These are phyloP conservation scores for Trachurus trachurus DNA, from an alignment of 2,797 vertebrate genomes.

Conservation along the genomic window DNA sequence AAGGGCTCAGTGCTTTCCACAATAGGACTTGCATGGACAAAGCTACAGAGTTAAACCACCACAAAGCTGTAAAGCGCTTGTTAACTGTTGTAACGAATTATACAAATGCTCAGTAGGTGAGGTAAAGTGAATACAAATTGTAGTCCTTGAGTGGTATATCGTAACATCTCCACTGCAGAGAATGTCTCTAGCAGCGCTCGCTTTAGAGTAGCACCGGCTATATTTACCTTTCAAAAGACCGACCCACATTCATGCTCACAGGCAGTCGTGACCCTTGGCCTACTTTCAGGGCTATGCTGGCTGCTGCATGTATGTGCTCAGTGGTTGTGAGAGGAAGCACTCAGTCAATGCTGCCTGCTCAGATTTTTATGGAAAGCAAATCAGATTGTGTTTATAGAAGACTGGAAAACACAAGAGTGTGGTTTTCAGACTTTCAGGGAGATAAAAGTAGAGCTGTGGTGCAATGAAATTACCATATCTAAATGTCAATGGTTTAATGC, in stretches of 20 bases:
- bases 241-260: slow-evolving; percentile 73
- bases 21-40: slow-evolving; percentile 11
- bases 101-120: not conserved
- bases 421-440: not conserved
- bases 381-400: slow-evolving; percentile 13
- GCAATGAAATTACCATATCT: slow-evolving; percentile 37
- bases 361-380: slow-evolving; percentile 18
- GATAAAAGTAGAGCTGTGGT: not conserved
- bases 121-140: slow-evolving; percentile 21
- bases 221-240: slow-evolving; percentile 77
- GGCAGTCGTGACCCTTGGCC: slow-evolving; percentile 81
- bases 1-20: slow-evolving; percentile 15
- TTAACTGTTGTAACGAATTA: not conserved
- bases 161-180: slow-evolving; percentile 5
- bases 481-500: slow-evolving; percentile 25
- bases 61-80: slow-evolving; percentile 15
- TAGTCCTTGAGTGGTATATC: not conserved
- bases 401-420: not conserved
- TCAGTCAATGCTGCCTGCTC: slow-evolving; percentile 8
- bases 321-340: slow-evolving; percentile 35
- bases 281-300: slow-evolving; percentile 69
- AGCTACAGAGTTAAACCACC: slow-evolving; percentile 6
- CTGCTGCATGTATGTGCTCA: slow-evolving; percentile 37
- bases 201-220: slow-evolving; percentile 63
- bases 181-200: slow-evolving; percentile 30